phyloP scores from a whole-genome alignment of 1,140 invertebrate genomes.

The Ceratina japonica region DNA sequence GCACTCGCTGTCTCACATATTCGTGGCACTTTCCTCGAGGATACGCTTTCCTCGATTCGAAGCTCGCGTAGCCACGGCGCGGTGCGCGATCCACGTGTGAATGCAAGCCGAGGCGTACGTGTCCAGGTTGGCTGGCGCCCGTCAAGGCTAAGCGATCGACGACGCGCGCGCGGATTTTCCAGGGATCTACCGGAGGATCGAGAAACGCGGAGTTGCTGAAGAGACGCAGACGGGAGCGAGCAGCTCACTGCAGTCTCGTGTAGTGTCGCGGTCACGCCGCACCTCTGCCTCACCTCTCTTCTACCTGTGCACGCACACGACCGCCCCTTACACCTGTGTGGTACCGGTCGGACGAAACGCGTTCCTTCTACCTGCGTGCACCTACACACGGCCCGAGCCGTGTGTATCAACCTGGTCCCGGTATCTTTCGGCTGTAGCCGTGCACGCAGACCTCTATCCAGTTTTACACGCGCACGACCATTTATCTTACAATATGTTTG shows the following conservation, averaged over 20 bases:
- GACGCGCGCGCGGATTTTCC: no score
- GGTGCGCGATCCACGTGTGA: constrained; percentile 47
- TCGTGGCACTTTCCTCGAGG: constrained; percentile 1
- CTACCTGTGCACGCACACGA: constrained; percentile 33
- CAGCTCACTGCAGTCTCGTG: constrained; percentile 52
- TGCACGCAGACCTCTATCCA: no score
- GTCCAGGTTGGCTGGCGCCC: constrained; percentile 70
- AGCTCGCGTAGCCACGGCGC: constrained; percentile 2
- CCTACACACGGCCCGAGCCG: constrained; percentile 1
- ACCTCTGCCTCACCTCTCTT: constrained; percentile 46
- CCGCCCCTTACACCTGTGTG: constrained; percentile 19
- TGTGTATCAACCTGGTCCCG: not conserved
- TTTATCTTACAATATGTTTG: constrained; percentile 18
- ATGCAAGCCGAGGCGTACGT: constrained; percentile 50
- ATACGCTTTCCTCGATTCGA: constrained; percentile 7
- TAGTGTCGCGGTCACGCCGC: constrained; percentile 44
- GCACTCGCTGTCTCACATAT: constrained; percentile 52
- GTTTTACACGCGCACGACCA: not conserved
- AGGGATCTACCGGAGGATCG: constrained; percentile 9
- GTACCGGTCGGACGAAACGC: constrained; percentile 15
- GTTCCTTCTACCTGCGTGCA: constrained; percentile 43
- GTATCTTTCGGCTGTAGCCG: no score
- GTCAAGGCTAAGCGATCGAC: constrained; percentile 67
- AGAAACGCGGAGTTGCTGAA: constrained; percentile 12
- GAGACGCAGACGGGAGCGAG: constrained; percentile 30